These are phyloP conservation scores for Heliconius hortense DNA, from an alignment of 2,888 invertebrate species.

Conservation along the genomic window DNA sequence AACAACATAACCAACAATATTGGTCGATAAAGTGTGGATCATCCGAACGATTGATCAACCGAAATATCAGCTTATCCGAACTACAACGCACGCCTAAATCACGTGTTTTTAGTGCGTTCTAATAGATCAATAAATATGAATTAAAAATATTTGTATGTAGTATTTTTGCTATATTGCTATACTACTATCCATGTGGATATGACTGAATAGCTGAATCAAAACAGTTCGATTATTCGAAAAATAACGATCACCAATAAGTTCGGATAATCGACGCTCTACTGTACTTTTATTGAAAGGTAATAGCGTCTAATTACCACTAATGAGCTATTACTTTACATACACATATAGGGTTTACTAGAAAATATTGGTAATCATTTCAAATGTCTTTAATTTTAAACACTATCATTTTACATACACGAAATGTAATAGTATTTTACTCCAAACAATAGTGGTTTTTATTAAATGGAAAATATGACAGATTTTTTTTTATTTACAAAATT, in stretches of 20 bases:
- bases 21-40: not conserved
- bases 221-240: not conserved
- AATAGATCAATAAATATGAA: not conserved
- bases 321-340: not conserved
- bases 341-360: no score
- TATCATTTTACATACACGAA: not conserved
- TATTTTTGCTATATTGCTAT: no score
- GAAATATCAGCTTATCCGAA: not conserved
- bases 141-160: not conserved
- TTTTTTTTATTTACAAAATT: not conserved
- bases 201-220: not conserved
- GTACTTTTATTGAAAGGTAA: not conserved
- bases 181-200: not conserved
- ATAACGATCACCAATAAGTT: not conserved
- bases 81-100: not conserved
- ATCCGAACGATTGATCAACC: not conserved
- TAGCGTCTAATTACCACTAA: not conserved
- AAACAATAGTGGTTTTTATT: no score
- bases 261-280: conserved; percentile 2
- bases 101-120: no score
- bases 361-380: no score
- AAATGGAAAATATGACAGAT: no score
- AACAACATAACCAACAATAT: not conserved
- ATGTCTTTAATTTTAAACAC: not conserved
- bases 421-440: not conserved